Evolutionary conservation across 2,888 invertebrate genomes (phyloP).

Genomic region (Hartigia nigra): DNA sequence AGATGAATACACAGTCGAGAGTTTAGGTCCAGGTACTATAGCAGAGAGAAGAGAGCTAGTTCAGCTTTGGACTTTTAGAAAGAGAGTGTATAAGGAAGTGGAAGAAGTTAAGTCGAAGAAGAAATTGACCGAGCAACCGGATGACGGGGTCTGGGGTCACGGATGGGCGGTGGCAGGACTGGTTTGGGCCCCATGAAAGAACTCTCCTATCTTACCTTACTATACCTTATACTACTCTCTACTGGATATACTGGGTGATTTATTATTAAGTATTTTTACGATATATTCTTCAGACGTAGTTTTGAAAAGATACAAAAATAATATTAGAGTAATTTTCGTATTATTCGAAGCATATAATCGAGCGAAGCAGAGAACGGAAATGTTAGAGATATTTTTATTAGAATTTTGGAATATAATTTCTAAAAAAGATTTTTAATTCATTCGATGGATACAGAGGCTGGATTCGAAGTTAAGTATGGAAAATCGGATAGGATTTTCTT

Average conservation of each 20-base stretch:
- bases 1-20: not conserved
- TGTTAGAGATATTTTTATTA: not conserved
- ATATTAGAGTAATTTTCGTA: not conserved
- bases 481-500: not conserved
- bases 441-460: not conserved
- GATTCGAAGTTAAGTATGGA: not conserved
- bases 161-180: conserved; percentile 62
- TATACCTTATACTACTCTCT: not conserved
- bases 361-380: fast-evolving
- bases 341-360: not conserved
- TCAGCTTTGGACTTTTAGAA: not conserved
- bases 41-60: not conserved
- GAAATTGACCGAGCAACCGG: conserved; percentile 45
- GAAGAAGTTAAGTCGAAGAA: conserved; percentile 12
- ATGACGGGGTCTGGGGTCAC: conserved; percentile 63
- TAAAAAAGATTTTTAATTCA: not conserved
- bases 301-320: not conserved
- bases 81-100: conserved; percentile 19
- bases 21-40: not conserved
- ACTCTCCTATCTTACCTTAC: not conserved
- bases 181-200: conserved; percentile 51
- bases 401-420: too few species aligned
- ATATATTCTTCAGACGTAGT: not conserved
- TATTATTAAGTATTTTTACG: not conserved
- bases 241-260: not conserved